phyloP scores from a whole-genome alignment of 2,888 invertebrate genomes.

The Diaphora mendica region DNA sequence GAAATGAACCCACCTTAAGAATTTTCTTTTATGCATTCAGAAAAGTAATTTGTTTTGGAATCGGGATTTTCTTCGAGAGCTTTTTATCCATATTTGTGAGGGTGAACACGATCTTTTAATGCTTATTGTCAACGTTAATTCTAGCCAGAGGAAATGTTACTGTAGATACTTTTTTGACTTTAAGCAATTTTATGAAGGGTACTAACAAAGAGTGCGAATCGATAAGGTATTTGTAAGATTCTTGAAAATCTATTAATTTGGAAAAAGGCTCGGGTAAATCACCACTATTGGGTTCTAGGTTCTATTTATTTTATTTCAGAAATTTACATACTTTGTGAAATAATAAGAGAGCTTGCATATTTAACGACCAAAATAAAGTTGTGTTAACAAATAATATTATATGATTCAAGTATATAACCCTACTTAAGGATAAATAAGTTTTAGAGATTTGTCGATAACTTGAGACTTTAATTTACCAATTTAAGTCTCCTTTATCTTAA shows the following conservation, averaged over 20 bases:
- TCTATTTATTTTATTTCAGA: no score
- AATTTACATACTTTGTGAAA: no score
- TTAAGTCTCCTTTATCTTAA: no score
- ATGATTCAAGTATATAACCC: no score
- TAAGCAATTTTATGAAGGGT: not conserved
- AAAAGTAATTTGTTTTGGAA: slow-evolving; percentile 47
- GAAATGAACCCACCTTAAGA: slow-evolving; percentile 38
- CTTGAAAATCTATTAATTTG: no score
- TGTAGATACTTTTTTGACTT: not conserved
- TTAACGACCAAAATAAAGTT: no score
- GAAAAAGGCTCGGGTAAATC: no score
- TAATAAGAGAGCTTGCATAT: no score
- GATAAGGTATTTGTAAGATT: not conserved
- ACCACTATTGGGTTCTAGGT: no score
- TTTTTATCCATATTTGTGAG: slow-evolving; percentile 40
- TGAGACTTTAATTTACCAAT: no score
- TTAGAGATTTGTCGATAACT: no score
- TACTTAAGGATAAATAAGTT: no score
- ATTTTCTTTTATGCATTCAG: slow-evolving; percentile 46
- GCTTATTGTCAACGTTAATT: slow-evolving; percentile 43
- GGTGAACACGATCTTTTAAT: slow-evolving; percentile 36
- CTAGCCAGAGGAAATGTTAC: slow-evolving; percentile 13
- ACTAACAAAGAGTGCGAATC: not conserved
- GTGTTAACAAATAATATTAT: not conserved
- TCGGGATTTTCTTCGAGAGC: slow-evolving; percentile 30